Evolutionary conservation across 2,113 vertebrate genomes (phyloP).

Genomic region (Scopus umbretta): DNA sequence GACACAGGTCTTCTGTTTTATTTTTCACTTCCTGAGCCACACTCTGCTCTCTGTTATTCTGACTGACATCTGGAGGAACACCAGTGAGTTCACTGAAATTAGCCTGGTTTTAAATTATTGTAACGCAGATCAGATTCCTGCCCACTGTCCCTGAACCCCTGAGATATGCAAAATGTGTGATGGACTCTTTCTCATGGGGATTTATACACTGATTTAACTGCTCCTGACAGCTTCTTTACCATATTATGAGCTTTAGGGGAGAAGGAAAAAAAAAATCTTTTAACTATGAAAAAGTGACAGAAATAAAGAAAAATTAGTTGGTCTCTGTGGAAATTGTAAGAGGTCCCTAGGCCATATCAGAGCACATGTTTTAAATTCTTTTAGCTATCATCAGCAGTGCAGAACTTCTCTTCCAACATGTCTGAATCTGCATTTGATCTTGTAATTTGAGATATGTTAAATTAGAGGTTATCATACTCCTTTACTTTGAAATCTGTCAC

Average conservation of each 20-base stretch:
- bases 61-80: neutral
- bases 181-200: slow-evolving; percentile 25
- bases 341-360: slow-evolving; percentile 20
- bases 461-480: neutral
- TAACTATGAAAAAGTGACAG: slow-evolving; percentile 9
- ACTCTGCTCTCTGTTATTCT: slow-evolving; percentile 33
- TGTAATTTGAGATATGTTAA: slow-evolving; percentile 31
- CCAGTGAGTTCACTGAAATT: slow-evolving; percentile 13
- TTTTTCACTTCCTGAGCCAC: slow-evolving; percentile 64
- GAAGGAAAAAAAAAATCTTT: neutral
- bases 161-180: slow-evolving; percentile 39
- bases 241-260: slow-evolving; percentile 11
- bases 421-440: neutral
- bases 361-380: slow-evolving; percentile 21
- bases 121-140: slow-evolving; percentile 20
- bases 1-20: slow-evolving; percentile 65
- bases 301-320: slow-evolving; percentile 20
- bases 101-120: neutral
- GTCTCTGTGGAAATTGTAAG: slow-evolving; percentile 37
- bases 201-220: slow-evolving; percentile 52
- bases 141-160: slow-evolving; percentile 23
- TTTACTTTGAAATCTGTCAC: neutral
- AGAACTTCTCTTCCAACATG: slow-evolving; percentile 6
- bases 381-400: neutral
- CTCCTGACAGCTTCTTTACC: slow-evolving; percentile 4